Evolutionary conservation across 1,140 invertebrate species (phyloP).

Genomic region (Pemphigus obesinymphae): DNA sequence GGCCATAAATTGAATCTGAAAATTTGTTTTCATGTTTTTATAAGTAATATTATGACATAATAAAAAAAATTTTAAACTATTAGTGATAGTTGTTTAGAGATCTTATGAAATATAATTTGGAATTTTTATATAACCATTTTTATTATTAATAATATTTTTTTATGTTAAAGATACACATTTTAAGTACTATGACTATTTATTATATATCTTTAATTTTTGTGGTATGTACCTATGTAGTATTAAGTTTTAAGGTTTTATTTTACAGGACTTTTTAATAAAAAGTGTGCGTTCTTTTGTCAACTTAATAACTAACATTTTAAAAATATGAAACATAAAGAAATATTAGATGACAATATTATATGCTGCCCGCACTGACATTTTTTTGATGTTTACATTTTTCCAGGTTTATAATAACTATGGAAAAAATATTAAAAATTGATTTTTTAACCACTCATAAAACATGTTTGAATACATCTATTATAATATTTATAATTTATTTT

Average conservation of each 20-base stretch:
- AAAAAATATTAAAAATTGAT: no score
- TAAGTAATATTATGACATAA: background rate
- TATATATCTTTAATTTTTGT: background rate
- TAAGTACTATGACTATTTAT: constrained; percentile 1
- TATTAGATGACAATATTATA: no score
- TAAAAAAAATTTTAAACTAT: constrained; percentile 13
- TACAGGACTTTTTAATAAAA: no score
- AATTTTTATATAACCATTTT: constrained; percentile 12
- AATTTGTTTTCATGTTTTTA: constrained; percentile 2
- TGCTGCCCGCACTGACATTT: no score
- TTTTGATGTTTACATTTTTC: no score
- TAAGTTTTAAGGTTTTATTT: constrained; percentile 30
- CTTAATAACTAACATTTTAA: no score
- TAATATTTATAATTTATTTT: no score
- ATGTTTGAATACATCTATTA: no score
- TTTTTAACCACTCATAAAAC: no score
- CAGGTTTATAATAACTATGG: no score
- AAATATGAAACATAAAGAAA: no score
- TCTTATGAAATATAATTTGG: background rate
- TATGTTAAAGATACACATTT: constrained; percentile 21
- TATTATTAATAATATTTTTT: constrained; percentile 12
- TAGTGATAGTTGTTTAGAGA: constrained; percentile 10
- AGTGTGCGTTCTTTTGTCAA: no score
- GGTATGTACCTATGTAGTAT: constrained; percentile 15
- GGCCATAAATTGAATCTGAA: constrained; percentile 17